Base-by-base conservation (phyloP, 2,888 invertebrate species). In the Graphium colonna region DNA sequence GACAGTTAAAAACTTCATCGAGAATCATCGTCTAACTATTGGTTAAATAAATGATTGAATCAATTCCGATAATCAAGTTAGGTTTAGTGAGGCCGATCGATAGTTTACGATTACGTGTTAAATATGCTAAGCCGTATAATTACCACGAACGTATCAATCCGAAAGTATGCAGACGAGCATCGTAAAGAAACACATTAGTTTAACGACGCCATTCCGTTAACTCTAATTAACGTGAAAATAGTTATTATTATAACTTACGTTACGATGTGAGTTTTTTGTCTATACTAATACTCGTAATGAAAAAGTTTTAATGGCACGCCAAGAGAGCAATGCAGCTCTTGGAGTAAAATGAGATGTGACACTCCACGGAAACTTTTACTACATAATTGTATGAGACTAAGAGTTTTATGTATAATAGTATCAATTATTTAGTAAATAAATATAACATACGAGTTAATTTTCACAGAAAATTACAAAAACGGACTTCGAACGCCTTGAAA, bases 31-130 rank as follows among this genome's bases (percentile, higher is more conserved):
- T 38, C 46, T 46, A n/a, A 18, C n/a, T 21, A 33, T 28, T 47
- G 41, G 26, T 16, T n/a, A 28, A 43, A 48, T 38, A 36, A 26
- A 21, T 38, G n/a, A 42, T 47, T 52, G 36, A 47, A 42, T 42
- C 36, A 26, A 40, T 46, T 18, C 15, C 12, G 12, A 48, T 21
- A 43, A 43, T 15, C 36, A 36, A 5, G 4, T 26, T 16, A 50
- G 15, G 3, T 9, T 38, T 36, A 7, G 33, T 5, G 3, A 33
- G n/a, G n/a, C n/a, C n/a, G 3, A n/a, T 28, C 33, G 33, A 33
- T 33, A 28, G 1, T 36, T 36, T 21, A 21, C 21, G 13, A 1
- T 7, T 5, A n/a, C 0, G 12, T 10, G 16, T 41, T 41, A 12
- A 31, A 49, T 41, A 41, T 41, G 40, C 39, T 33, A 45, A 45